These are phyloP conservation scores for Drosophila tsacasi DNA, from an alignment of 1,140 invertebrate genomes.

Conservation along the genomic window DNA sequence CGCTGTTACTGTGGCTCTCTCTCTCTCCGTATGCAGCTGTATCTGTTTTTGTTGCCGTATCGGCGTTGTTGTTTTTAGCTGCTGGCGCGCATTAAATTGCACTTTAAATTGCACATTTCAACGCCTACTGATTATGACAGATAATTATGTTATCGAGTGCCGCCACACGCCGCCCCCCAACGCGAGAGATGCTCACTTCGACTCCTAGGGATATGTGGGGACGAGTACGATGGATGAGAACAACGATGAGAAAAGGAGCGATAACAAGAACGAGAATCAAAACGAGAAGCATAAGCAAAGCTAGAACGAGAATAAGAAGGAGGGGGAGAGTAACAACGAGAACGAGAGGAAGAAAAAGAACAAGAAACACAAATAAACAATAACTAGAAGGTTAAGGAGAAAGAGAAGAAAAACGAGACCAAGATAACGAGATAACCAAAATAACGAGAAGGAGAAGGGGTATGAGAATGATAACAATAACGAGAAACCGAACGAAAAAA, in stretches of 20 bases:
- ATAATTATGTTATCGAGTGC: constrained; percentile 82
- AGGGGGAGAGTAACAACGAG: not conserved
- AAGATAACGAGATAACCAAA: not conserved
- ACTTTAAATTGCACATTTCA: constrained; percentile 84
- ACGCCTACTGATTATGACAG: constrained; percentile 84
- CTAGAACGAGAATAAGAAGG: not conserved
- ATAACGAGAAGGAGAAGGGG: not conserved
- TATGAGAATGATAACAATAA: too few relatives aligned
- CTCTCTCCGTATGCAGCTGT: constrained; percentile 2
- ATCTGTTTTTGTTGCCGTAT: constrained; percentile 18
- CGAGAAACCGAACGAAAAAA: too few relatives aligned
- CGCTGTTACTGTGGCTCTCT: constrained; percentile 7
- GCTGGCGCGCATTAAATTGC: constrained; percentile 81
- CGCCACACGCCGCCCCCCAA: constrained; percentile 58
- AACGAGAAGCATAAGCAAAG: not conserved
- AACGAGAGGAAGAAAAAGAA: not conserved
- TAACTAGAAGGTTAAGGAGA: not conserved
- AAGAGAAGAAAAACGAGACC: not conserved
- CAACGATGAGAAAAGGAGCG: not conserved
- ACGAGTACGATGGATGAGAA: not conserved
- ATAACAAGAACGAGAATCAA: not conserved
- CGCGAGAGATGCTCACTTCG: constrained; percentile 3
- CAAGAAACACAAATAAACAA: not conserved
- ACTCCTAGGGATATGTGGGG: not conserved
- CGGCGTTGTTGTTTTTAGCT: constrained; percentile 57